Conservation (phyloP, 1,140 invertebrate genomes). For the Macrobrachium rosenbergii region DNA sequence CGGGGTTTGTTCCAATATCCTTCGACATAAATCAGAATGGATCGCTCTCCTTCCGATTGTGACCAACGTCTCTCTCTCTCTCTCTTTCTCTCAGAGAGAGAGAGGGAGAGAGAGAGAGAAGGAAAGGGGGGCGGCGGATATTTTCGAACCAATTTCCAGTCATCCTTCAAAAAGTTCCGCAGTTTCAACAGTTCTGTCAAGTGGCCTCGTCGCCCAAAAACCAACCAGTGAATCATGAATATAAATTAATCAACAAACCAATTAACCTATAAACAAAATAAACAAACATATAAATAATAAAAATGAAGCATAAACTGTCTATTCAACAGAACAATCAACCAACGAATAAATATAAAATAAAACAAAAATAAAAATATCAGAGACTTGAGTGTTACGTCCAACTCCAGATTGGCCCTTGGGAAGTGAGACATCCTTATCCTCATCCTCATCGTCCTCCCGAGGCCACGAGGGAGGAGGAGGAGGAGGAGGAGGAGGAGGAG, state of each 20-base stretch:
- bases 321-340: background rate
- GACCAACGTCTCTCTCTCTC: background rate
- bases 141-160: background rate
- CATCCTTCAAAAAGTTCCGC: background rate
- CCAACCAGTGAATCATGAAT: too few species aligned
- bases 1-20: slow-evolving; percentile 1
- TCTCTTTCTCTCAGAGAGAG: too few species aligned
- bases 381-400: background rate
- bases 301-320: background rate
- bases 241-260: too few species aligned
- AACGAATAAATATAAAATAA: background rate
- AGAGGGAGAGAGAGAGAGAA: slow-evolving; percentile 12
- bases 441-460: background rate
- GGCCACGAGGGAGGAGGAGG: background rate
- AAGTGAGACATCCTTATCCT: background rate
- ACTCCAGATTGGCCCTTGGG: background rate
- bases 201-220: background rate
- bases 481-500: background rate
- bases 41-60: slow-evolving; percentile 9
- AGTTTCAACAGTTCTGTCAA: too few species aligned
- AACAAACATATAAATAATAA: background rate
- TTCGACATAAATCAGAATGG: slow-evolving; percentile 18
- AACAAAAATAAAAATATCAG: background rate
- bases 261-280: background rate
- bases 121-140: too few species aligned